phyloP scores from a whole-genome alignment of 2,113 vertebrate species.

The Pomatorhinus ruficollis region DNA sequence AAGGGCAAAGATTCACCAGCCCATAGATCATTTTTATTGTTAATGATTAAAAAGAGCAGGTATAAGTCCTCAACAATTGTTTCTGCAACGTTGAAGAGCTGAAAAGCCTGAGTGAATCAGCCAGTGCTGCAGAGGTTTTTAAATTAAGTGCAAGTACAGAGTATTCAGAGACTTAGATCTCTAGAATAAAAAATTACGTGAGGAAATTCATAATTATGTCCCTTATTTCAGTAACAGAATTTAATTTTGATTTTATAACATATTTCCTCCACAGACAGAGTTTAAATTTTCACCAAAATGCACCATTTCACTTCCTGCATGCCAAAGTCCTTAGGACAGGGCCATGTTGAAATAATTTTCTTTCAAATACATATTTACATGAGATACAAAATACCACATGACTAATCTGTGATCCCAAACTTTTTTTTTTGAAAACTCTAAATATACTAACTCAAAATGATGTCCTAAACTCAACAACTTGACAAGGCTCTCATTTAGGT shows the following conservation, averaged over 20 bases:
- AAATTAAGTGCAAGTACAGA: not conserved
- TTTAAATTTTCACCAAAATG: not conserved
- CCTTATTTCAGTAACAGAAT: not conserved
- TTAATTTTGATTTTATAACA: not conserved
- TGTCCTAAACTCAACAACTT: not conserved
- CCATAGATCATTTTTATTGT: not conserved
- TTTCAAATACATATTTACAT: not conserved
- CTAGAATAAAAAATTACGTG: not conserved
- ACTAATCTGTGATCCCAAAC: not conserved
- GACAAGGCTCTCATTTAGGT: not conserved
- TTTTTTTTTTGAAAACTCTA: not conserved
- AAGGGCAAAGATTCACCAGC: not conserved
- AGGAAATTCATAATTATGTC: not conserved
- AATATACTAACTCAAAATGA: not conserved
- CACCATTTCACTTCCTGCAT: not conserved
- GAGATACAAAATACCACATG: not conserved
- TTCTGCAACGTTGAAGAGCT: not conserved
- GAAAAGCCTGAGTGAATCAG: not conserved
- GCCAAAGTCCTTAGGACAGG: not conserved
- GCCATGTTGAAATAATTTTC: not conserved
- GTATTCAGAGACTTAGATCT: not conserved
- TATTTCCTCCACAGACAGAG: not conserved
- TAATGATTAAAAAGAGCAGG: not conserved
- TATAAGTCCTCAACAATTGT: not conserved
- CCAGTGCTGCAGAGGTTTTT: not conserved